phyloP scores from a whole-genome alignment of 1,140 invertebrate species.

The Cherax destructor region DNA sequence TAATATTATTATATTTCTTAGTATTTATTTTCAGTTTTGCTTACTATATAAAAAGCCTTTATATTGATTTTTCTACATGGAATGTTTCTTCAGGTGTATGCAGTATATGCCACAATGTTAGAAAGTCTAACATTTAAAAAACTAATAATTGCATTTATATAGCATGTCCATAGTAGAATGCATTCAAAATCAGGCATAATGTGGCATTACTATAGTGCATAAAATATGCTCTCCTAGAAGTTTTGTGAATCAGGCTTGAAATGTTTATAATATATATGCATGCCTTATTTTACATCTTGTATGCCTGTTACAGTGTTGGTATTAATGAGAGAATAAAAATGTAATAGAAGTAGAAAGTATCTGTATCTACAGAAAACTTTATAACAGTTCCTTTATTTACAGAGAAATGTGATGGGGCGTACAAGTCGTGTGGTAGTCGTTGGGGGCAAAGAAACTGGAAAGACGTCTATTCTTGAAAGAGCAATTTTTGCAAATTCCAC shows the following conservation, averaged over 20 bases:
- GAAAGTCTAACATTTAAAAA: not conserved
- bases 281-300: not conserved
- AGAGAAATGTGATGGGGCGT: conserved; percentile 69
- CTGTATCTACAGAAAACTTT: not conserved
- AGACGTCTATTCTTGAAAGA: conserved; percentile 70
- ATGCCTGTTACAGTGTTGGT: not conserved
- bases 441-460: conserved; percentile 69
- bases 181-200: not conserved
- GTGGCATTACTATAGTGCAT: not conserved
- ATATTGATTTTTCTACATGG: not conserved
- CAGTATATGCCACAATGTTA: not conserved
- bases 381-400: not conserved
- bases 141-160: not conserved
- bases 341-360: not conserved
- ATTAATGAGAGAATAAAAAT: not conserved
- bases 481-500: conserved; percentile 70
- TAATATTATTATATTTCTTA: not conserved
- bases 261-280: not conserved
- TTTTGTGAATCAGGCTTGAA: not conserved
- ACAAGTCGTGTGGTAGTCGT: conserved; percentile 68
- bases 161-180: not conserved
- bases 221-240: not conserved
- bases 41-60: not conserved
- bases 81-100: not conserved
- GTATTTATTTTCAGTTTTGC: not conserved